A percentile compares a stretch with the other conserved stretches of the same genome.
phyloP scores from a whole-genome alignment of 2,113 vertebrate species.

The Psettodes erumei region DNA sequence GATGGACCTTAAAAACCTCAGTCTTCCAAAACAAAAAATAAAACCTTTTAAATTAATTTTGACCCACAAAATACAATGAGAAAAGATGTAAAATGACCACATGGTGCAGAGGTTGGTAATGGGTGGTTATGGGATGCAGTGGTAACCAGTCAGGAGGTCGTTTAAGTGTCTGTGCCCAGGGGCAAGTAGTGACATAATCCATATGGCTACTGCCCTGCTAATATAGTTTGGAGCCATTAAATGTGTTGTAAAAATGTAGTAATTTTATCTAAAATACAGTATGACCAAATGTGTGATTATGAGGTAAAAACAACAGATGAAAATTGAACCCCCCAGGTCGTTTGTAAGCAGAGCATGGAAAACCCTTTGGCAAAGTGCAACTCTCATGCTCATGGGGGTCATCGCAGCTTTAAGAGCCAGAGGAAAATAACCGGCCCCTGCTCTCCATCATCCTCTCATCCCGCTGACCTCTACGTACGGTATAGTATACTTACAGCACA shows the following conservation, averaged over 20 bases:
- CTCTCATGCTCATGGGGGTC: conserved; percentile 70
- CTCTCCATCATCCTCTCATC: conserved; percentile 77
- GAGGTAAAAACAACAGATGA: conserved; percentile 36
- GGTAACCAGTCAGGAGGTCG: no score
- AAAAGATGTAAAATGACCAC: no score
- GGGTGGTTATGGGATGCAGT: no score
- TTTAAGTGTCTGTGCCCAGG: no score
- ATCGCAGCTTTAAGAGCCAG: conserved; percentile 67
- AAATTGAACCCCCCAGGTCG: conserved; percentile 56
- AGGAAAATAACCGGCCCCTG: conserved; percentile 71
- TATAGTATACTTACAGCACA: conserved; percentile 71
- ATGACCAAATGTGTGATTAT: conserved; percentile 5
- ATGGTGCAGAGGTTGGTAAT: no score
- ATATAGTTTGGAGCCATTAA: background rate
- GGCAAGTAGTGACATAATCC: background rate
- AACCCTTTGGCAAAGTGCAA: conserved; percentile 70
- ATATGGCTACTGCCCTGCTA: background rate
- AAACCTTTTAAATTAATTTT: no score
- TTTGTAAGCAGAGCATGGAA: conserved; percentile 48
- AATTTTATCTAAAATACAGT: background rate
- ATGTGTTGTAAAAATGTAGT: background rate
- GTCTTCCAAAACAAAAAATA: no score
- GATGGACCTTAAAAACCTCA: no score
- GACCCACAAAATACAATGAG: no score
- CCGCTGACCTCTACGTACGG: conserved; percentile 69